These are phyloP conservation scores for Helleia helle DNA, from an alignment of 2,888 invertebrate species.

Conservation along the genomic window DNA sequence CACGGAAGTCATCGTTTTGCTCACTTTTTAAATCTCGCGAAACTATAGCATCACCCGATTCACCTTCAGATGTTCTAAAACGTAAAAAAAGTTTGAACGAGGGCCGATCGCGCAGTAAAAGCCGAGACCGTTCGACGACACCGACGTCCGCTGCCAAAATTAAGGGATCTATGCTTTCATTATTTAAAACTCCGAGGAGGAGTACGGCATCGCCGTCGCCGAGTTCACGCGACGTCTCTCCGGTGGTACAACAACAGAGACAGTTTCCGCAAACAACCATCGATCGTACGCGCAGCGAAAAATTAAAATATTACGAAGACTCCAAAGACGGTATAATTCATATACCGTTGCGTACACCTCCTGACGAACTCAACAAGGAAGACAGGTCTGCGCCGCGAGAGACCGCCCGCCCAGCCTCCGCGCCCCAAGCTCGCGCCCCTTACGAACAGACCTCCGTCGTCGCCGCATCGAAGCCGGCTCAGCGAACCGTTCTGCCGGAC, in stretches of 20 bases:
- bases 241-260: constrained; percentile 36
- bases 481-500: constrained; percentile 63
- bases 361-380: constrained; percentile 71
- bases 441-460: constrained; percentile 24
- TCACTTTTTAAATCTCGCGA: constrained; percentile 85
- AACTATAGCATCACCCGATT: constrained; percentile 76
- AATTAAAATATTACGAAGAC: constrained; percentile 76
- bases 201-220: constrained; percentile 46
- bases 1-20: constrained; percentile 87
- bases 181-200: constrained; percentile 75
- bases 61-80: constrained; percentile 64
- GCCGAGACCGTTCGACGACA: constrained; percentile 75
- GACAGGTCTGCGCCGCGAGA: constrained; percentile 25
- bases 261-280: constrained; percentile 37
- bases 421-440: constrained; percentile 33
- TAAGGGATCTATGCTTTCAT: constrained; percentile 77
- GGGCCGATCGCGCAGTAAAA: constrained; percentile 78
- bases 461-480: constrained; percentile 42
- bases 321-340: constrained; percentile 78
- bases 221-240: constrained; percentile 47
- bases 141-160: constrained; percentile 73
- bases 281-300: constrained; percentile 35
- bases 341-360: constrained; percentile 84
- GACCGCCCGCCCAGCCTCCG: constrained; percentile 25
- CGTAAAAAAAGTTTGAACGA: constrained; percentile 57